phyloP scores from a whole-genome alignment of 2,113 vertebrate genomes.

The Prochilodus magdalenae region DNA sequence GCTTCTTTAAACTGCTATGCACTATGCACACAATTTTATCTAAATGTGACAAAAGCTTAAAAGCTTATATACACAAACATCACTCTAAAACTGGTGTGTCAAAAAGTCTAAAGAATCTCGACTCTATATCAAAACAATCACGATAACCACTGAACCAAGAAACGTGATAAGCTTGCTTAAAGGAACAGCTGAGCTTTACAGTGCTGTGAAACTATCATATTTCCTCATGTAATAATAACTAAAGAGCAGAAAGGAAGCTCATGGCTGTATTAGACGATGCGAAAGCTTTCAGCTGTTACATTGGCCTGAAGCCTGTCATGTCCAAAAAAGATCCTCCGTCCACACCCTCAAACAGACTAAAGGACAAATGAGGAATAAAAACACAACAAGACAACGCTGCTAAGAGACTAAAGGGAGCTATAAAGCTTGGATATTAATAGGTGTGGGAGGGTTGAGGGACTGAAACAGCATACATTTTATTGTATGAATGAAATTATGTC shows the following conservation, averaged over 20 bases:
- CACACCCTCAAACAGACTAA: not conserved
- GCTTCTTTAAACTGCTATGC: too few species aligned
- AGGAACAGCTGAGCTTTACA: not conserved
- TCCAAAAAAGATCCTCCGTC: not conserved
- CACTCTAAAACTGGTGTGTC: too few species aligned
- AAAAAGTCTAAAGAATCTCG: too few species aligned
- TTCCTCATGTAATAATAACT: not conserved
- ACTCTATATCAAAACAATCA: too few species aligned
- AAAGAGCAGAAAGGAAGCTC: not conserved
- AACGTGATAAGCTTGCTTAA: too few species aligned
- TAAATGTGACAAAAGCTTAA: too few species aligned
- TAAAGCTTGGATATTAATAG: not conserved
- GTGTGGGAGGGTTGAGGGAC: too few species aligned
- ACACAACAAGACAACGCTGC: not conserved
- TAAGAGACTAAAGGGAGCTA: not conserved
- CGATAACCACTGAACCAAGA: too few species aligned
- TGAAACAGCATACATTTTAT: too few species aligned
- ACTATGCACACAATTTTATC: too few species aligned
- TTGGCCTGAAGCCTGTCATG: not conserved
- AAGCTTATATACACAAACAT: too few species aligned
- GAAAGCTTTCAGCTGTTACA: not conserved
- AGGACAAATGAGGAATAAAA: not conserved
- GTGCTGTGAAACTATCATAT: not conserved
- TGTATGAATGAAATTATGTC: too few species aligned
- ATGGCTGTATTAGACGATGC: not conserved